Evolutionary conservation across 2,797 vertebrate species (phyloP), one percentile per base, ranked within the genome.

Genomic region (Anabas testudineus): DNA sequence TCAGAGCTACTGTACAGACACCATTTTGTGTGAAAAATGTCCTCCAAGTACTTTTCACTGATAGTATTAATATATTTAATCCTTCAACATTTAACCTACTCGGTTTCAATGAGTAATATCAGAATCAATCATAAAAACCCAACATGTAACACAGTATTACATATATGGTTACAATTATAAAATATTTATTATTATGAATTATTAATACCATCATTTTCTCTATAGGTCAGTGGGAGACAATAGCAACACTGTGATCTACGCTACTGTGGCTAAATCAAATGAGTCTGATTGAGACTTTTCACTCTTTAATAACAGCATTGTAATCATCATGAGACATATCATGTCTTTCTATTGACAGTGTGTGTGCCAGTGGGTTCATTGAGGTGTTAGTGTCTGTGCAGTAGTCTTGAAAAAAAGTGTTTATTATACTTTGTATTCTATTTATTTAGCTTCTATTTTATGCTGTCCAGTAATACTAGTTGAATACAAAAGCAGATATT

Each of bases 161-260:
- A 24, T 24, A 30, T 30, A 30, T 30, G 1, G 28, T 30, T 7
- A 6, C 24, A 24, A 24, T 24, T 24, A 24, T 24, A n/a, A n/a
- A n/a, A 24, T 24, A 24, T 24, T 24, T 24, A 24, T 32, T 34
- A 34, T 34, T 34, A 34, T 30, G 37, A 28, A 16, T 36, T 9
- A n/a, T 18, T 43, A n/a, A 55, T 4, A n/a, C 4, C 4, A 14
- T 42, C 18, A 18, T 67, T 62, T 66, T 43, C 52, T 80, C 41
- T 19, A 67, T 70, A 91, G 90, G 58, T 67, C 34, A 26, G 14
- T 7, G 24, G 34, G 15, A 45, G 61, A 67, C 12, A 16, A 12
- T 0, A 3, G 58, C 0, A 4, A 21, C 10, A 58, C 51, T 45
- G 84, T 86, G 66, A 85, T 90, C 48, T 90, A 92, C 4, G 0